Conservation (phyloP, 2,888 invertebrate genomes). For the Stratiomys singularior region DNA sequence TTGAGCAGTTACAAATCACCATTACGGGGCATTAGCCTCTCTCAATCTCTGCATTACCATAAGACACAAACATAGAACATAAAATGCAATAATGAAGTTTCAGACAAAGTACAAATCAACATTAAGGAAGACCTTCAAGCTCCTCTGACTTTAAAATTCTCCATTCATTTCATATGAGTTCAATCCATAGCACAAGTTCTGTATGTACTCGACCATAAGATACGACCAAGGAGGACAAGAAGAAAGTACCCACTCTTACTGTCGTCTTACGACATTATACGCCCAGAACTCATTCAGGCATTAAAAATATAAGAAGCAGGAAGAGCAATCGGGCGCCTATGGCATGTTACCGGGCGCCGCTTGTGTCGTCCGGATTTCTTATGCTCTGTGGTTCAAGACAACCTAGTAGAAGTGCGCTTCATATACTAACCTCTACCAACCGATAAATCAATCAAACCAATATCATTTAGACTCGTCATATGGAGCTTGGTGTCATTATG, state of each 20-base stretch:
- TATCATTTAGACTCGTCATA: slow-evolving; percentile 41
- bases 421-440: neutral
- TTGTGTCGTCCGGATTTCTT: neutral
- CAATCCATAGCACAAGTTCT: neutral
- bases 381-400: neutral
- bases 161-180: neutral
- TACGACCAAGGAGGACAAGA: neutral
- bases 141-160: neutral
- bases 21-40: slow-evolving; percentile 29
- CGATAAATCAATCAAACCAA: slow-evolving; percentile 42
- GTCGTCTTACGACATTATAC: slow-evolving; percentile 27
- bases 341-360: neutral
- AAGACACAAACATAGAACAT: neutral
- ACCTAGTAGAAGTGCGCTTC: neutral
- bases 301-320: slow-evolving; percentile 16
- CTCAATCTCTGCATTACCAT: neutral
- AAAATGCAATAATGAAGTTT: slow-evolving; percentile 30
- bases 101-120: slow-evolving; percentile 8
- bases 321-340: neutral
- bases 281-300: slow-evolving; percentile 31
- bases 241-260: slow-evolving; percentile 19
- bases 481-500: slow-evolving; percentile 21
- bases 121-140: slow-evolving; percentile 41
- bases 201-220: slow-evolving; percentile 15
- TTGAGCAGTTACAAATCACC: slow-evolving; percentile 12